Conservation (phyloP, 2,113 vertebrate species). For the Oriolus oriolus region DNA sequence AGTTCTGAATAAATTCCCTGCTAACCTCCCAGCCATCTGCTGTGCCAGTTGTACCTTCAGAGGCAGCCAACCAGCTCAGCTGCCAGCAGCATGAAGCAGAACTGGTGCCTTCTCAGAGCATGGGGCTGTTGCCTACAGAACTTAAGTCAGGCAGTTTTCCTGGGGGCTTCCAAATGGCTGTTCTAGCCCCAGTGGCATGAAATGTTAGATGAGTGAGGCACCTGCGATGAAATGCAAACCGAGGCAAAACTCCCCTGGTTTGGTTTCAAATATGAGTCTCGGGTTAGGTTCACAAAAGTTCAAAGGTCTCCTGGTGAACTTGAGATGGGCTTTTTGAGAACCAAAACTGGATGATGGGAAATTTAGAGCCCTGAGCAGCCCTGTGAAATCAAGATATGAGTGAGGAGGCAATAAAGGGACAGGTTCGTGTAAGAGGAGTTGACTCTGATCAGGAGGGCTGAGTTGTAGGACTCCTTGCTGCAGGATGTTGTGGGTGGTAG, state of each 20-base stretch:
- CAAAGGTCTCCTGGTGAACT: not conserved
- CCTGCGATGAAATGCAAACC: not conserved
- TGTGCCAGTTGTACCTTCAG: not conserved
- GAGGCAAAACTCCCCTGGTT: not conserved
- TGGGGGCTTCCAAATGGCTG: not conserved
- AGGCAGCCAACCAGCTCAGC: not conserved
- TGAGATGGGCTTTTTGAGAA: not conserved
- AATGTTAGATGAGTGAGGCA: not conserved
- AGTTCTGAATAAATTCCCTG: conserved; percentile 18
- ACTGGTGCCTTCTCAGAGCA: not conserved
- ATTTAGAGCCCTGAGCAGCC: not conserved
- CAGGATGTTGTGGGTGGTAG: not conserved
- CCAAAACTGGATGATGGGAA: not conserved
- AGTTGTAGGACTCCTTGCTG: not conserved
- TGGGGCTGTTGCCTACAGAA: not conserved
- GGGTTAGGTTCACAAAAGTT: not conserved
- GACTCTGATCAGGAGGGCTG: not conserved
- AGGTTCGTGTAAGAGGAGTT: not conserved
- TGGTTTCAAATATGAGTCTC: not conserved
- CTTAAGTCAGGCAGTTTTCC: not conserved
- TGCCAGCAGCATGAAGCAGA: not conserved
- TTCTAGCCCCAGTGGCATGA: not conserved
- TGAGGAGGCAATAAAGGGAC: not conserved
- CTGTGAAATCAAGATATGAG: not conserved
- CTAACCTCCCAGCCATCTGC: not conserved